Base-by-base conservation (phyloP, 2,888 invertebrate genomes). In the Cremastobaeus sp. region DNA sequence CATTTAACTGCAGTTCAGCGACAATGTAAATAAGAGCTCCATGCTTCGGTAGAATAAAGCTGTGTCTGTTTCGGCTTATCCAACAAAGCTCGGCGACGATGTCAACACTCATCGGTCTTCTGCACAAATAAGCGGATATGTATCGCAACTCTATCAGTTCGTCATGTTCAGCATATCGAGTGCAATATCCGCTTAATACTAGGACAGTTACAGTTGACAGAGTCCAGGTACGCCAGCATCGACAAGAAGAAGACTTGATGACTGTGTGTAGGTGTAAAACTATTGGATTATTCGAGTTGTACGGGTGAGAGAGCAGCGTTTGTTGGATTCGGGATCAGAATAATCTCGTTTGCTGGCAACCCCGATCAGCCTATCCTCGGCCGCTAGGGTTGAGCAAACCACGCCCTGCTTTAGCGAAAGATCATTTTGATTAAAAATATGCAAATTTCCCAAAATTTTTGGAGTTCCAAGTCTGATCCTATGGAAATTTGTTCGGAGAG, bases 291-390 rank as follows among this genome's bases (percentile, higher is more conserved):
- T 86, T 84, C 82, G 80, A 81, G 74, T 75, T 77, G 77, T 77
- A 77, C 79, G 77, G 86, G 85, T 87, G 86, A 85, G 84, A 84
- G 81, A 86, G 85, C 81, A 70, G 72, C 84, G 86, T 87, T 87
- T 86, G 85, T 86, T 83, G 87, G 86, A 86, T 86, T 87, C 86
- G 83, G 87, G 86, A 87, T 87, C 86, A 86, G 80, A 83, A 82
- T 87, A 87, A 87, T 87, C 87, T 87, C 85, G 84, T 87, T 87
- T 87, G 85, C 79, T 81, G 82, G 76, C 82, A 68, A 71, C 69
- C 81, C 77, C 78, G 84, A 87, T 86, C 85, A 85, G 83, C 86
- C 86, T 87, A 87, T 87, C 86, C 86, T 79, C 79, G 79, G 47
- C 70, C 76, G 76, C 79, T 78, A 82, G 84, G 84, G 84, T 81